Evolutionary conservation across 2,888 invertebrate genomes (phyloP).

Genomic region (Agonopterix subpropinquella): DNA sequence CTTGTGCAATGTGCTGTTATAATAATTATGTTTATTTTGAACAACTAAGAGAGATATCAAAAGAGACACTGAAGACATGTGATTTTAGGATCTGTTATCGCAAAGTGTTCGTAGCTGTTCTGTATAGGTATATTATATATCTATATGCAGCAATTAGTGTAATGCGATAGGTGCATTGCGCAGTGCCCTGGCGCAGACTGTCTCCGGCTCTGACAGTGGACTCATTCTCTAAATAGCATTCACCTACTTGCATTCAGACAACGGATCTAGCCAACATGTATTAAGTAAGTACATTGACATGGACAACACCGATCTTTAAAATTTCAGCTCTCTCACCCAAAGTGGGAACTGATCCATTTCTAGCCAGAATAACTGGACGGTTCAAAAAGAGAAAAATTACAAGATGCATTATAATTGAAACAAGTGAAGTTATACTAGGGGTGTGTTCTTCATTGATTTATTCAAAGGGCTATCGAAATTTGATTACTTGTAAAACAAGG

Average conservation of each 20-base stretch:
- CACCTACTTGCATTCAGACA: constrained; percentile 70
- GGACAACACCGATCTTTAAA: constrained; percentile 66
- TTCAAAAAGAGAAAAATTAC: constrained; percentile 60
- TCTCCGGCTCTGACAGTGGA: constrained; percentile 57
- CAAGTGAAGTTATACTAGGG: constrained; percentile 16
- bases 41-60: too few relatives aligned
- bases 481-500: too few relatives aligned
- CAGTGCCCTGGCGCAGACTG: constrained; percentile 30
- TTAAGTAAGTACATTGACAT: constrained; percentile 52
- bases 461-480: too few relatives aligned
- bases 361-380: constrained; percentile 78
- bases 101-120: background rate
- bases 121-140: background rate
- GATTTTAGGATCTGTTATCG: too few relatives aligned
- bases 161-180: constrained; percentile 11
- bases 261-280: constrained; percentile 65
- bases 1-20: background rate
- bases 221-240: constrained; percentile 69
- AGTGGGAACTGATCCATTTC: constrained; percentile 79
- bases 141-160: background rate
- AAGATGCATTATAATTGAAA: constrained; percentile 57
- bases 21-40: too few relatives aligned
- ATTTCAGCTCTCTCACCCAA: constrained; percentile 77
- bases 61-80: too few relatives aligned
- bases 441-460: background rate